These are phyloP conservation scores for Acrocephalus kingi DNA, from an alignment of 2,113 vertebrate genomes.

Conservation along the genomic window DNA sequence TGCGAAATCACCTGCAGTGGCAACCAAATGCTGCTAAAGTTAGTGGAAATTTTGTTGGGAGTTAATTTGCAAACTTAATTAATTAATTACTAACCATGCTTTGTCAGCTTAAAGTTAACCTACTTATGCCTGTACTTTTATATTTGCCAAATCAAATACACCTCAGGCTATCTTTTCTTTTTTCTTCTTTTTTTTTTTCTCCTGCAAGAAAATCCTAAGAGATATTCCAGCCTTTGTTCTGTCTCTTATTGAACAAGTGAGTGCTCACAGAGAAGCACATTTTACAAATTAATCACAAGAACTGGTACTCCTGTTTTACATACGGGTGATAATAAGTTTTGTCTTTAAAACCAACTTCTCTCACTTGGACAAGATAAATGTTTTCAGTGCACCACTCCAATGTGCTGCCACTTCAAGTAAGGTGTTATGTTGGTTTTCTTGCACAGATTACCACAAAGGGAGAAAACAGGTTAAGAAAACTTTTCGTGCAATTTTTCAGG, in stretches of 20 bases:
- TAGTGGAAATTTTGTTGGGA: background rate
- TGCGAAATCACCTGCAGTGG: background rate
- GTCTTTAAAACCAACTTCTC: background rate
- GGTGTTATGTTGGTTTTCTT: background rate
- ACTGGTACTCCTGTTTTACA: background rate
- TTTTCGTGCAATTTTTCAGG: background rate
- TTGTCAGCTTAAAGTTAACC: slow-evolving; percentile 26
- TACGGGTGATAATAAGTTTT: background rate
- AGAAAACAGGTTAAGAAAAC: background rate
- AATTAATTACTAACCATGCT: background rate
- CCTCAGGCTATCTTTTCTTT: background rate
- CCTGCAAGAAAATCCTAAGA: background rate
- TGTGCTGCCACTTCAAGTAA: background rate
- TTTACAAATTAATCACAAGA: background rate
- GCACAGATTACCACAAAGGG: background rate
- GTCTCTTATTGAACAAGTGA: background rate
- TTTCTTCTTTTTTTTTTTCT: background rate
- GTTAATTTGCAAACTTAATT: background rate
- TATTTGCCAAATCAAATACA: background rate
- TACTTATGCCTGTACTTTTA: background rate
- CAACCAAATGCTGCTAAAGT: background rate
- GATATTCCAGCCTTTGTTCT: background rate
- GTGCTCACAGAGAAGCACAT: background rate
- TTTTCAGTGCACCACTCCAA: background rate
- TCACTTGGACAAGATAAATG: background rate